These are phyloP conservation scores for Iphiclides podalirius DNA, from an alignment of 2,888 invertebrate species.

Conservation along the genomic window DNA sequence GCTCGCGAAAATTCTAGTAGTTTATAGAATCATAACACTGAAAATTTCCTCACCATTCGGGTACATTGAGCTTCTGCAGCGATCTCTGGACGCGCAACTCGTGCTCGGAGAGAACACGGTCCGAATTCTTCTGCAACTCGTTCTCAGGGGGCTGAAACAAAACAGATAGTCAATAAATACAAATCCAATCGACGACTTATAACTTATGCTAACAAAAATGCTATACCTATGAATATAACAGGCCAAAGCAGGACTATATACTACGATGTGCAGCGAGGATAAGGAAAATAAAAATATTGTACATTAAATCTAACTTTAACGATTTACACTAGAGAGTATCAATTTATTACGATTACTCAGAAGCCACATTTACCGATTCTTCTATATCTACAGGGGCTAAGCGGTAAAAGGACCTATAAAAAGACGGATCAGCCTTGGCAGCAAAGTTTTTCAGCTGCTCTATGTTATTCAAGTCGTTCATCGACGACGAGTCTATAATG, in stretches of 20 bases:
- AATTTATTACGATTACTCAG: slow-evolving; percentile 25
- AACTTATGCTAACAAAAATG: slow-evolving; percentile 18
- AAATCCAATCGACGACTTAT: not conserved
- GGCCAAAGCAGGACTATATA: not conserved
- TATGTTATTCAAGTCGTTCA: slow-evolving; percentile 47
- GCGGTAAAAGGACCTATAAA: slow-evolving; percentile 50
- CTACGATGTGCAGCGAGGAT: not conserved
- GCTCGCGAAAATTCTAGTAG: too few species aligned
- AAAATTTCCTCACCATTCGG: slow-evolving; percentile 95
- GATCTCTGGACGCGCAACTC: slow-evolving; percentile 96
- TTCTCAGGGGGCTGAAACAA: slow-evolving; percentile 93
- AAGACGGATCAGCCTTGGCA: slow-evolving; percentile 35
- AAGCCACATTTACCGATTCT: slow-evolving; percentile 53
- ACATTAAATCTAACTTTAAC: slow-evolving; percentile 3
- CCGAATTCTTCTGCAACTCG: slow-evolving; percentile 92
- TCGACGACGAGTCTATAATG: slow-evolving; percentile 63
- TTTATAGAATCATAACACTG: too few species aligned
- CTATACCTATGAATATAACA: slow-evolving; percentile 24
- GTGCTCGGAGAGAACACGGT: slow-evolving; percentile 94
- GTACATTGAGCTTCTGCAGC: slow-evolving; percentile 94
- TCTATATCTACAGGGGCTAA: slow-evolving; percentile 50
- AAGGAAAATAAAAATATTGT: slow-evolving; percentile 3
- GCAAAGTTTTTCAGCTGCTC: slow-evolving; percentile 30
- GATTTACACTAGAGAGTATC: not conserved
- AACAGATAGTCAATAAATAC: slow-evolving; percentile 22